Percentiles rank a stretch among this genome's conserved stretches.
Conservation (phyloP, 2,113 vertebrate genomes). For the Cisticola juncidis region DNA sequence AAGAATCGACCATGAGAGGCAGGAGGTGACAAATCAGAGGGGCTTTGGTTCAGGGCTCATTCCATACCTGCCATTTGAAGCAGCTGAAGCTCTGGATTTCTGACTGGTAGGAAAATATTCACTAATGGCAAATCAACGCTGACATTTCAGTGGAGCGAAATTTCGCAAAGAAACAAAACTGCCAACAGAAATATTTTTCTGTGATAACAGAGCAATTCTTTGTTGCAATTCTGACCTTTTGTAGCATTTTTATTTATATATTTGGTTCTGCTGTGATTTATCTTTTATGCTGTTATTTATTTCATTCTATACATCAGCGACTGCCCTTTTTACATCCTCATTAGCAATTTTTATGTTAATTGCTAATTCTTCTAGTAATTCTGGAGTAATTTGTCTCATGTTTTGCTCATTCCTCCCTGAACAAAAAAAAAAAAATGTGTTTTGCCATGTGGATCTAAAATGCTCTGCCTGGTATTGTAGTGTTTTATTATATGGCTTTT, state of each 20-base stretch:
- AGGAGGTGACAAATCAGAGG: background rate
- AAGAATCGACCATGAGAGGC: background rate
- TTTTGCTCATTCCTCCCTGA: background rate
- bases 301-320: background rate
- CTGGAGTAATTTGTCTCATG: background rate
- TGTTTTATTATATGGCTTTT: background rate
- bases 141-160: background rate
- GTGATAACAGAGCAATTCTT: background rate
- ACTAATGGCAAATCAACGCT: background rate
- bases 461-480: background rate
- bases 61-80: background rate
- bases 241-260: background rate
- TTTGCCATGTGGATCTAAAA: background rate
- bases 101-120: background rate
- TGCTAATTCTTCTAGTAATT: background rate
- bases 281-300: slow-evolving; percentile 48
- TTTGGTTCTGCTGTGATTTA: slow-evolving; percentile 20
- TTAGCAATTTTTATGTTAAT: slow-evolving; percentile 26
- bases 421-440: background rate
- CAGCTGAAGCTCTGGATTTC: background rate
- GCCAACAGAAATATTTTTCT: slow-evolving; percentile 35
- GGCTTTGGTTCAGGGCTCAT: background rate
- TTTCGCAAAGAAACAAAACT: background rate
- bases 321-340: slow-evolving; percentile 16
- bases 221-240: slow-evolving; percentile 4